These are phyloP conservation scores for Timandra comae DNA, from an alignment of 2,888 invertebrate species.

Conservation along the genomic window DNA sequence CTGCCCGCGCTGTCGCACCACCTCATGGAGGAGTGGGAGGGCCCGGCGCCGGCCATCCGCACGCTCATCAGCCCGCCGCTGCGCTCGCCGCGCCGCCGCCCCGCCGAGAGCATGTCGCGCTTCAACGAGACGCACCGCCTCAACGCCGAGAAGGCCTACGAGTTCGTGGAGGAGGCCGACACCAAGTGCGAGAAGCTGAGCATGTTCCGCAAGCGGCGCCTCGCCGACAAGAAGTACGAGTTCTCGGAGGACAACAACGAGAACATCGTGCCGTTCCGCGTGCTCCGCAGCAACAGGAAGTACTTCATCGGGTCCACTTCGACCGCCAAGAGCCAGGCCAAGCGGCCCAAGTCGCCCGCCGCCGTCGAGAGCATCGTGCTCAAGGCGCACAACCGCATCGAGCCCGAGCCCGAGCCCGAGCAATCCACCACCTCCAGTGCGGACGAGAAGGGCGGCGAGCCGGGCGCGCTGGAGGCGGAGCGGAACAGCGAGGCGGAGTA, in stretches of 20 bases:
- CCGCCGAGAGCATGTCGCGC: constrained; percentile 70
- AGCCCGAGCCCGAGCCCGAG: too few relatives aligned
- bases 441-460: constrained; percentile 41
- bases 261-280: constrained; percentile 80
- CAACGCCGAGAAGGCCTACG: constrained; percentile 85
- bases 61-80: constrained; percentile 68
- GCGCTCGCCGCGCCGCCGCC: constrained; percentile 61
- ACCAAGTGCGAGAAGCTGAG: constrained; percentile 91
- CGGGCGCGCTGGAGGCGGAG: constrained; percentile 50
- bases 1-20: constrained; percentile 67
- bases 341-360: constrained; percentile 61
- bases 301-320: constrained; percentile 64
- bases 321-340: constrained; percentile 42
- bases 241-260: constrained; percentile 88
- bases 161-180: constrained; percentile 89
- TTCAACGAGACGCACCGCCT: constrained; percentile 73
- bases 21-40: constrained; percentile 73
- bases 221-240: constrained; percentile 95
- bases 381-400: constrained; percentile 67
- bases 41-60: constrained; percentile 65
- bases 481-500: constrained; percentile 68
- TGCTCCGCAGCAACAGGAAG: constrained; percentile 74
- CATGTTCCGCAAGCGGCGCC: constrained; percentile 86
- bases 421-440: constrained; percentile 44
- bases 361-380: constrained; percentile 61